These are phyloP conservation scores for Zele albiditarsus DNA, from an alignment of 2,888 invertebrate genomes.

Conservation along the genomic window DNA sequence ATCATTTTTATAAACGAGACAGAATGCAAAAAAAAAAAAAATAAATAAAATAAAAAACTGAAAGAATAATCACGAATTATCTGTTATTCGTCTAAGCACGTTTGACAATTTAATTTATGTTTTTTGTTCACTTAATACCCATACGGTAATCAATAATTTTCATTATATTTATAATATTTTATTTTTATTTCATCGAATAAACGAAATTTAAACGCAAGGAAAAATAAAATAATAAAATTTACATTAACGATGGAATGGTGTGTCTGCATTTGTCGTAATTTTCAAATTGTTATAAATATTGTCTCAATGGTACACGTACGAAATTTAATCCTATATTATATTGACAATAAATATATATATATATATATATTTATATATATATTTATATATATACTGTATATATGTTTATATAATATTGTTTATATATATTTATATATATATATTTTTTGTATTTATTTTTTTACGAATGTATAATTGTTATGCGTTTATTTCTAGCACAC, in stretches of 20 bases:
- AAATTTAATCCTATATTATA: constrained; percentile 60
- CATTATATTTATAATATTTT: background rate
- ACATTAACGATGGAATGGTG: constrained; percentile 20
- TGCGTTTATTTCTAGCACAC: constrained; percentile 25
- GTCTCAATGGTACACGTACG: constrained; percentile 64
- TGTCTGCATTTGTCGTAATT: constrained; percentile 34
- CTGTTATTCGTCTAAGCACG: background rate
- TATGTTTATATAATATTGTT: constrained; percentile 38
- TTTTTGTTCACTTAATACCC: background rate
- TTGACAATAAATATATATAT: constrained; percentile 55
- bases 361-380: constrained; percentile 31
- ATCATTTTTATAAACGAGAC: too few species aligned
- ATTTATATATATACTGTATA: constrained; percentile 33
- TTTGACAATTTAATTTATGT: background rate
- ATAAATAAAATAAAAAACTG: too few species aligned
- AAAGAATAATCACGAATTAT: background rate
- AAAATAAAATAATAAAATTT: background rate
- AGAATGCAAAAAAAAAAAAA: background rate
- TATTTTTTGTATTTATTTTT: constrained; percentile 23
- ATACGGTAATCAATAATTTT: background rate
- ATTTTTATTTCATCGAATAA: background rate
- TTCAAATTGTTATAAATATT: constrained; percentile 56
- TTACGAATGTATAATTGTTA: constrained; percentile 28
- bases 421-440: constrained; percentile 31
- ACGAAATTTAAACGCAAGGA: background rate